Evolutionary conservation across 2,888 invertebrate species (phyloP).

Genomic region (Pardosa pseudoannulata): DNA sequence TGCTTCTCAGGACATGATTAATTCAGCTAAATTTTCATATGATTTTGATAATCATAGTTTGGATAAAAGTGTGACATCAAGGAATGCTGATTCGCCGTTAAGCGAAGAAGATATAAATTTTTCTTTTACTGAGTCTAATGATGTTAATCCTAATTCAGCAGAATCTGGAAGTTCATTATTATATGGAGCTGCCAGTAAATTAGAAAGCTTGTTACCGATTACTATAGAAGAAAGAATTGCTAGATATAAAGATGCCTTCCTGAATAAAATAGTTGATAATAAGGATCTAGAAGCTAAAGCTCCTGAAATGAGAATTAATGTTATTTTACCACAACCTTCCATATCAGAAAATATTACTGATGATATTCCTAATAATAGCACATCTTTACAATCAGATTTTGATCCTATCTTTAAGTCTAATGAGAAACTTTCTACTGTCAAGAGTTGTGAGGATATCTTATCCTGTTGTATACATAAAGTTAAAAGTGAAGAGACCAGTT

Average conservation of each 20-base stretch:
- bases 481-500: conserved; percentile 30
- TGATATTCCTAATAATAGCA: not conserved
- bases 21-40: conserved; percentile 56
- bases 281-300: conserved; percentile 47
- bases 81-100: conserved; percentile 48
- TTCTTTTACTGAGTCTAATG: conserved; percentile 36
- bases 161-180: conserved; percentile 48
- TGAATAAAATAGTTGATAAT: conserved; percentile 30
- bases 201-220: conserved; percentile 66
- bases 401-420: conserved; percentile 11
- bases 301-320: conserved; percentile 67
- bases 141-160: conserved; percentile 18
- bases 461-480: conserved; percentile 21
- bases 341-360: conserved; percentile 25
- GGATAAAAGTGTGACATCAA: conserved; percentile 25
- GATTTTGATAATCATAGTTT: conserved; percentile 43
- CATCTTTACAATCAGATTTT: conserved; percentile 4
- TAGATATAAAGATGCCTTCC: conserved; percentile 65
- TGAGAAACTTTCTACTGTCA: conserved; percentile 15
- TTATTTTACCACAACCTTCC: conserved; percentile 64
- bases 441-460: conserved; percentile 16
- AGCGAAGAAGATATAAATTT: conserved; percentile 53
- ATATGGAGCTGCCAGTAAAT: conserved; percentile 62
- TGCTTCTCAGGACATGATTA: conserved; percentile 41
- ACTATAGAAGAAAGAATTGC: conserved; percentile 66